phyloP scores from a whole-genome alignment of 2,797 vertebrate species.

The Pseudocheirus occidentalis region DNA sequence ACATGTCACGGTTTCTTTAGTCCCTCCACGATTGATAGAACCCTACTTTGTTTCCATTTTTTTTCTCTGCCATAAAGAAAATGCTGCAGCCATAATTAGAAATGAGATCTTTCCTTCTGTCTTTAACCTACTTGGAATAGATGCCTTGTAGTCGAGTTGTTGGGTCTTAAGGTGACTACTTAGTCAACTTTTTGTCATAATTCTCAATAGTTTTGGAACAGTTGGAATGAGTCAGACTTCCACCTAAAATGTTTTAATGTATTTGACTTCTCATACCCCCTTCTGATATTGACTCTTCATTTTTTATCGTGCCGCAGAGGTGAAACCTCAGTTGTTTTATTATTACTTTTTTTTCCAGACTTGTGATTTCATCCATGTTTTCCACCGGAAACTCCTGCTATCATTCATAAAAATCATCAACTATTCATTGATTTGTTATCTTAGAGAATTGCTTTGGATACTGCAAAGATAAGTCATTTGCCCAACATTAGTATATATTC shows the following conservation, averaged over 20 bases:
- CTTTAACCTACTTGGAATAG: not conserved
- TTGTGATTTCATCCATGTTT: not conserved
- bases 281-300: not conserved
- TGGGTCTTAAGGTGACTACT: not conserved
- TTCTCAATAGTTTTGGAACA: not conserved
- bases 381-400: not conserved
- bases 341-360: not conserved
- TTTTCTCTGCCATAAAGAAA: not conserved
- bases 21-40: not conserved
- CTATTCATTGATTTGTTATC: not conserved
- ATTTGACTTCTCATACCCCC: not conserved
- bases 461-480: not conserved
- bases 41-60: not conserved
- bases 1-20: not conserved
- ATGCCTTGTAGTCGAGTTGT: not conserved
- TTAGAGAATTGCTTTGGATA: not conserved
- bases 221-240: not conserved
- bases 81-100: not conserved
- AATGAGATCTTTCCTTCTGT: not conserved
- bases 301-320: not conserved
- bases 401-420: not conserved
- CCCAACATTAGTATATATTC: not conserved
- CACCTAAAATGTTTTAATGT: not conserved
- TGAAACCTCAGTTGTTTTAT: not conserved
- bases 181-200: not conserved